A percentile compares a stretch with the other conserved stretches of the same genome.
Conservation (phyloP, 2,113 vertebrate species). For the Eleginops maclovinus region DNA sequence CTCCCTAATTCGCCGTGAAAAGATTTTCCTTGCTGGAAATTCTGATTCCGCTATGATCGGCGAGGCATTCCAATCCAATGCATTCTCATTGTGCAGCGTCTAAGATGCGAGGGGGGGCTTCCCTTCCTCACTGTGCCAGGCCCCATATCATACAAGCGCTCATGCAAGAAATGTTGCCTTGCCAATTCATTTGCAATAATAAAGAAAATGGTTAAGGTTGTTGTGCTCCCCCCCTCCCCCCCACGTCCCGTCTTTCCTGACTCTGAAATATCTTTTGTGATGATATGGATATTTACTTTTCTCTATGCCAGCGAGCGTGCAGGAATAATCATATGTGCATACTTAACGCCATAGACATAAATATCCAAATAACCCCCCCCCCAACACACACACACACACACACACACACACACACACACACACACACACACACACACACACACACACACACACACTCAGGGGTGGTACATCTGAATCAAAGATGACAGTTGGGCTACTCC, state of each 20-base stretch:
- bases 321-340: slow-evolving; percentile 75
- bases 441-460: slow-evolving; percentile 46
- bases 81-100: slow-evolving; percentile 96
- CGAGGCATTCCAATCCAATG: slow-evolving; percentile 99
- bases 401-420: slow-evolving; percentile 48
- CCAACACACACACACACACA: slow-evolving; percentile 50
- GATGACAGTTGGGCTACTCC: slow-evolving; percentile 68
- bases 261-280: slow-evolving; percentile 72
- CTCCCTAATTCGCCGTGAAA: slow-evolving; percentile 99
- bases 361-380: slow-evolving; percentile 70
- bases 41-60: slow-evolving; percentile 99
- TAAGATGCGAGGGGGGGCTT: slow-evolving; percentile 87
- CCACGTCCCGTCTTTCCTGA: slow-evolving; percentile 6
- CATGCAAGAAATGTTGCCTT: slow-evolving; percentile 96
- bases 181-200: slow-evolving; percentile 85
- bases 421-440: slow-evolving; percentile 52
- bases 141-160: slow-evolving; percentile 93
- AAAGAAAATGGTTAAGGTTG: slow-evolving; percentile 75
- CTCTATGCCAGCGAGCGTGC: slow-evolving; percentile 55
- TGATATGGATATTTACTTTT: slow-evolving; percentile 76
- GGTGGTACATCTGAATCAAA: slow-evolving; percentile 72
- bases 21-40: slow-evolving; percentile 99
- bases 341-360: slow-evolving; percentile 68
- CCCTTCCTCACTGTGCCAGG: slow-evolving; percentile 91
- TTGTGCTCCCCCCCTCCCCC: slow-evolving; percentile 51